Conservation (phyloP, 2,888 invertebrate genomes). For the Apotomis betuletana region DNA sequence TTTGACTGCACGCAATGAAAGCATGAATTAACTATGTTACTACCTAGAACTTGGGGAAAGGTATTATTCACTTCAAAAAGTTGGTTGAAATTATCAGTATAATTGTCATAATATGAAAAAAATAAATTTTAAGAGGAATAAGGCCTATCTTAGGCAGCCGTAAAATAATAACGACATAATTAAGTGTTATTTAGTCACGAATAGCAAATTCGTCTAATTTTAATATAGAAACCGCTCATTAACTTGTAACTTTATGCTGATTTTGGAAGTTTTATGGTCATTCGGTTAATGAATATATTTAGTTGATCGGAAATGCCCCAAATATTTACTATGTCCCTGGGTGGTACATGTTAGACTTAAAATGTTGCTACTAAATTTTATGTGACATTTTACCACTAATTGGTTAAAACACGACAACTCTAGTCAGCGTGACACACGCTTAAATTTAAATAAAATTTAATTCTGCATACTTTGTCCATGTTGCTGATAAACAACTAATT, state of each 20-base stretch:
- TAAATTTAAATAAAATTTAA: not conserved
- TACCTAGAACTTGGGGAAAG: too few species aligned
- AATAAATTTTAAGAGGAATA: too few species aligned
- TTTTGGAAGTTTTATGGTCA: slow-evolving; percentile 60
- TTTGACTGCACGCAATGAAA: too few species aligned
- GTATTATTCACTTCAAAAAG: too few species aligned
- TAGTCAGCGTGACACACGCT: slow-evolving; percentile 8
- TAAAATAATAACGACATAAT: slow-evolving; percentile 22
- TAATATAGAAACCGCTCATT: slow-evolving; percentile 64
- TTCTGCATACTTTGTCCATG: slow-evolving; percentile 3
- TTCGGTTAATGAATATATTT: slow-evolving; percentile 64
- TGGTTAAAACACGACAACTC: slow-evolving; percentile 18
- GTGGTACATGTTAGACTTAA: slow-evolving; percentile 54
- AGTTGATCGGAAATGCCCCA: slow-evolving; percentile 77
- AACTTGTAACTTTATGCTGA: slow-evolving; percentile 75
- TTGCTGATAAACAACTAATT: not conserved
- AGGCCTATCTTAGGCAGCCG: not conserved
- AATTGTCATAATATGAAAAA: too few species aligned
- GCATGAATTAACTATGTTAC: too few species aligned
- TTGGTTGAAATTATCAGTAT: too few species aligned
- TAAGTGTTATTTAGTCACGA: slow-evolving; percentile 54
- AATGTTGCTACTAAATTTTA: slow-evolving; percentile 45
- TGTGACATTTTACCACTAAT: slow-evolving; percentile 34
- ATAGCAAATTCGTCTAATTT: slow-evolving; percentile 69
- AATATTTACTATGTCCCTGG: slow-evolving; percentile 55